These are phyloP conservation scores for Drosophila neoperkinsi DNA, from an alignment of 2,888 invertebrate genomes.

Conservation along the genomic window DNA sequence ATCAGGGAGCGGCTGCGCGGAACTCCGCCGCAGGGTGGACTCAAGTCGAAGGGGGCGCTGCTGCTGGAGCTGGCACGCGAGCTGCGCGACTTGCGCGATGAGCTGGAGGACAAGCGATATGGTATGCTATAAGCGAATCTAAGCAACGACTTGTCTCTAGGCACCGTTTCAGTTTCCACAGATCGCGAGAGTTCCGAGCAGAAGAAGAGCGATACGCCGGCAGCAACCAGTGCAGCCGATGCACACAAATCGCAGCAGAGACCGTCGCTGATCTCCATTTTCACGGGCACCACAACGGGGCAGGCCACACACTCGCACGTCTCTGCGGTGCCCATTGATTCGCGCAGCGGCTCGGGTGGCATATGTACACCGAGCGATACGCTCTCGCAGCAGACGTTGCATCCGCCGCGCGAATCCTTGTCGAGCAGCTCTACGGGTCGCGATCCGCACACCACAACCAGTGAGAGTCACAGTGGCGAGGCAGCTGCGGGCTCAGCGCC, in stretches of 20 bases:
- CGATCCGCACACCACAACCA: conserved; percentile 84
- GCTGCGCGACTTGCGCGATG: conserved; percentile 93
- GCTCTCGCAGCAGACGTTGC: conserved; percentile 85
- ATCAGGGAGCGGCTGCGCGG: conserved; percentile 94
- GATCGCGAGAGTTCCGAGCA: conserved; percentile 84
- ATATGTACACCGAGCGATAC: conserved; percentile 85
- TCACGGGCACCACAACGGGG: conserved; percentile 87
- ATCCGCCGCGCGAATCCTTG: conserved; percentile 86
- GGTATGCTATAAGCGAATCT: conserved; percentile 62
- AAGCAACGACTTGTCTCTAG: background rate
- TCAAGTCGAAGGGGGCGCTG: conserved; percentile 92
- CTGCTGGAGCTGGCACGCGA: conserved; percentile 94
- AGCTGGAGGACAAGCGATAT: conserved; percentile 90
- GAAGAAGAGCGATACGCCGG: conserved; percentile 84
- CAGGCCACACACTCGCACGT: conserved; percentile 84
- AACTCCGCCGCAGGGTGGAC: conserved; percentile 89
- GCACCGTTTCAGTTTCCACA: conserved; percentile 59
- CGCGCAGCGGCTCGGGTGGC: conserved; percentile 85
- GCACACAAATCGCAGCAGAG: conserved; percentile 87
- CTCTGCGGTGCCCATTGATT: conserved; percentile 84
- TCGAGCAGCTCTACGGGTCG: conserved; percentile 88
- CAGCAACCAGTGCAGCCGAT: conserved; percentile 85
- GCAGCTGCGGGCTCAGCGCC: conserved; percentile 78
- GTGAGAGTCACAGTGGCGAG: conserved; percentile 84
- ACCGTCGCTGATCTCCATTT: conserved; percentile 89